These are phyloP conservation scores for Galerucella pusilla DNA, from an alignment of 2,888 invertebrate genomes.

Conservation along the genomic window DNA sequence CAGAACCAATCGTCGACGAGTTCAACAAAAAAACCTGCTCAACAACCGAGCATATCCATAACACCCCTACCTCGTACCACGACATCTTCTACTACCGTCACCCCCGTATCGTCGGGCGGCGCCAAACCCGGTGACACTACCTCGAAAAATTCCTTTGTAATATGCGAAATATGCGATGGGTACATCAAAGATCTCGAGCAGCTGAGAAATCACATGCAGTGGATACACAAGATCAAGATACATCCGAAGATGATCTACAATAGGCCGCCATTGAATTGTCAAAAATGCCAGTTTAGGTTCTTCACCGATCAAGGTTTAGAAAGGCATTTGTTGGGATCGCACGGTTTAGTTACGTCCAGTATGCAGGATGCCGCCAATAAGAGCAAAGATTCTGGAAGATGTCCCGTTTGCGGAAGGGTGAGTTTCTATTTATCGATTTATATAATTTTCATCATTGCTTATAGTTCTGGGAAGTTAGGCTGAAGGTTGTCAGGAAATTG, in stretches of 20 bases:
- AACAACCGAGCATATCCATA: slow-evolving; percentile 91
- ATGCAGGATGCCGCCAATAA: slow-evolving; percentile 97
- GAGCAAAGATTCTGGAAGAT: slow-evolving; percentile 93
- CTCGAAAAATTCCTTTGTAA: slow-evolving; percentile 86
- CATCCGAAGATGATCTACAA: slow-evolving; percentile 97
- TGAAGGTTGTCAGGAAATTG: too few relatives aligned
- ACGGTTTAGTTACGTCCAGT: slow-evolving; percentile 93
- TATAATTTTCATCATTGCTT: too few relatives aligned
- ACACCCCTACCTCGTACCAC: slow-evolving; percentile 83
- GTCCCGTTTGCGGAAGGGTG: slow-evolving; percentile 95
- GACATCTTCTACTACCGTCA: slow-evolving; percentile 59
- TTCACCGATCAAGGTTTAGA: slow-evolving; percentile 98
- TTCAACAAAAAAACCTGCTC: slow-evolving; percentile 63
- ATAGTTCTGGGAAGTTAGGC: too few relatives aligned
- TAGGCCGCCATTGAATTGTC: slow-evolving; percentile 93
- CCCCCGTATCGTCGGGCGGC: slow-evolving; percentile 55
- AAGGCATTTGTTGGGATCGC: slow-evolving; percentile 92
- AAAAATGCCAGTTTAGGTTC: slow-evolving; percentile 95
- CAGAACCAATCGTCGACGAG: slow-evolving; percentile 41
- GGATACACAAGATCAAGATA: slow-evolving; percentile 97
- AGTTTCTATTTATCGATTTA: slow-evolving; percentile 54
- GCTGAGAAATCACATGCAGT: slow-evolving; percentile 95
- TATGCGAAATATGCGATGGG: slow-evolving; percentile 97
- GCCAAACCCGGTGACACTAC: slow-evolving; percentile 68
- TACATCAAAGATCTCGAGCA: slow-evolving; percentile 95